A percentile compares a stretch with the other conserved stretches of the same genome.
These are phyloP conservation scores for Gobiocypris rarus DNA, from an alignment of 2,113 vertebrate species.

Conservation along the genomic window DNA sequence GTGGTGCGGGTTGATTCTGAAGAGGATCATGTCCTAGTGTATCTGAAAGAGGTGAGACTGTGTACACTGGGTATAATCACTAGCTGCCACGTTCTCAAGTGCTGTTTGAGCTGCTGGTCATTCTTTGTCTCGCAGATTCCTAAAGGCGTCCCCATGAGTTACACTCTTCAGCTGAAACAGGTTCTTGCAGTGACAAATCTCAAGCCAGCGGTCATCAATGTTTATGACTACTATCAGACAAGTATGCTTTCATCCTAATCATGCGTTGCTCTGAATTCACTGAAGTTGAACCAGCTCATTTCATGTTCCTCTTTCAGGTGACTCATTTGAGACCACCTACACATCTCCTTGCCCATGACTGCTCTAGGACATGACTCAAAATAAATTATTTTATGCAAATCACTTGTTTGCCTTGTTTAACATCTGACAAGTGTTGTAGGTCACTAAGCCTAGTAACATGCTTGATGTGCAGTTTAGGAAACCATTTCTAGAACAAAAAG, in stretches of 20 bases:
- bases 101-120: neutral
- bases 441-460: no score
- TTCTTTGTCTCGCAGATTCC: neutral
- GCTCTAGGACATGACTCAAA: no score
- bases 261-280: no score
- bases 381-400: no score
- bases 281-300: neutral
- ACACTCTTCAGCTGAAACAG: neutral
- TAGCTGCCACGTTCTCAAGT: neutral
- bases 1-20: constrained; percentile 50
- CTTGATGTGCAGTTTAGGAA: no score
- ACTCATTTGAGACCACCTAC: neutral
- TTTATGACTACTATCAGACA: constrained; percentile 19
- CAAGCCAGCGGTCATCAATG: neutral
- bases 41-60: constrained; percentile 67
- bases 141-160: neutral
- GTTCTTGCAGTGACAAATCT: neutral
- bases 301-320: neutral
- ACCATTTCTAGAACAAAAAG: no score
- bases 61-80: no score
- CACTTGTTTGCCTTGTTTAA: no score
- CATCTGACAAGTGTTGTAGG: no score
- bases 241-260: neutral
- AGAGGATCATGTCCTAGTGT: constrained; percentile 62
- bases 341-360: neutral